Percentiles rank a stretch among this genome's conserved stretches.
These are phyloP conservation scores for Notothenia rossii DNA, from an alignment of 2,113 vertebrate genomes.

Conservation along the genomic window DNA sequence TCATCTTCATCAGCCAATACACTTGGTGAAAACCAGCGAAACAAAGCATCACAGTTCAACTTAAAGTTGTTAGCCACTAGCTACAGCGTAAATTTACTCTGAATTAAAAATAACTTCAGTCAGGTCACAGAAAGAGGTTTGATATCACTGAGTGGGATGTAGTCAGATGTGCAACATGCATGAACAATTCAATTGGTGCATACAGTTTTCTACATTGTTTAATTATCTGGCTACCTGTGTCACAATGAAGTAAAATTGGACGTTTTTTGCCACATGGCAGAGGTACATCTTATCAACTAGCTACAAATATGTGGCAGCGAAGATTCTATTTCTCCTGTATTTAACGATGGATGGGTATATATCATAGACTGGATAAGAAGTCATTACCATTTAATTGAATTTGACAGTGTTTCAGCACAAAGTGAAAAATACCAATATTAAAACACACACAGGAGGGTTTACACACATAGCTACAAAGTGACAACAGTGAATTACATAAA, in stretches of 20 bases:
- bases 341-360: neutral
- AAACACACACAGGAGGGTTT: conserved; percentile 4
- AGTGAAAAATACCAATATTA: conserved; percentile 21
- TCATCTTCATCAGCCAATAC: conserved; percentile 1
- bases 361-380: too few relatives aligned
- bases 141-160: neutral
- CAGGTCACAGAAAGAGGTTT: neutral
- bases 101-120: neutral
- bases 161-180: neutral
- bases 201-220: neutral
- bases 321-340: neutral
- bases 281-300: neutral
- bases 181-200: neutral
- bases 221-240: neutral
- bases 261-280: too few relatives aligned
- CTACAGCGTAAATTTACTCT: neutral
- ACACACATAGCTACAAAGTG: conserved; percentile 20
- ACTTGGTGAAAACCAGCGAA: conserved; percentile 2
- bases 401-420: conserved; percentile 30
- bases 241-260: neutral
- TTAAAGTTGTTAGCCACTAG: neutral
- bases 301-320: neutral
- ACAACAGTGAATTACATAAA: conserved; percentile 25
- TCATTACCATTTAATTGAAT: neutral
- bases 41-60: conserved; percentile 11